Percentiles rank a stretch among this genome's conserved stretches.
Conservation (phyloP, 2,888 invertebrate species). For the Megamerina dolium region DNA sequence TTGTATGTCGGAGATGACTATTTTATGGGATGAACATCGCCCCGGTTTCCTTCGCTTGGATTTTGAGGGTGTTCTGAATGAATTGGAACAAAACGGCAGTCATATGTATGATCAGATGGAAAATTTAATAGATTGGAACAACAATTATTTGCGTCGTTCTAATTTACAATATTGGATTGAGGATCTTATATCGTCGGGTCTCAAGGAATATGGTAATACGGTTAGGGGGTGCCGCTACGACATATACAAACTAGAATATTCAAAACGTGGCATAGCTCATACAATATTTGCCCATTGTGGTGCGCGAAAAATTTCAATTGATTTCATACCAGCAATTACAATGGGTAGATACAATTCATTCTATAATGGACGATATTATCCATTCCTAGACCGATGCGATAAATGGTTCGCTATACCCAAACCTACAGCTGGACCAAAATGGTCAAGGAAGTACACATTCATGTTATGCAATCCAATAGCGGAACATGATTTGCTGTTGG, state of each 20-base stretch:
- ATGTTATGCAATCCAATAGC: constrained; percentile 23
- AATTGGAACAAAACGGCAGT: constrained; percentile 1
- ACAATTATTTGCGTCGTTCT: constrained; percentile 14
- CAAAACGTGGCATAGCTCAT: constrained; percentile 24
- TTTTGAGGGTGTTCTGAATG: constrained; percentile 10
- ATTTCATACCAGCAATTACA: constrained; percentile 27
- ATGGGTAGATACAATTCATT: constrained; percentile 7
- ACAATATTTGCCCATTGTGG: constrained; percentile 15
- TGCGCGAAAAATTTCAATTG: constrained; percentile 21
- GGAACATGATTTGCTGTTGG: constrained; percentile 21
- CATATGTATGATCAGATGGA: constrained; percentile 9
- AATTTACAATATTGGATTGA: constrained; percentile 22
- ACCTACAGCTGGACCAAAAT: constrained; percentile 8
- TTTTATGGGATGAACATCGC: constrained; percentile 7
- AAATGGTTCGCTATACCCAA: constrained; percentile 29
- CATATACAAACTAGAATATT: constrained; percentile 13
- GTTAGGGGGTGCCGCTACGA: neutral
- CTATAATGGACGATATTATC: neutral
- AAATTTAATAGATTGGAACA: constrained; percentile 14
- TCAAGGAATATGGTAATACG: neutral
- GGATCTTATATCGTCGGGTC: constrained; percentile 14
- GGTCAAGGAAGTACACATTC: constrained; percentile 13
- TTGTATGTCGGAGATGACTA: constrained; percentile 3
- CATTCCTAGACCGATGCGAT: neutral
- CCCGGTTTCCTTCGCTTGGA: constrained; percentile 25